A percentile compares a stretch with the other conserved stretches of the same genome.
phyloP scores from a whole-genome alignment of 2,888 invertebrate species.

The Caenorhabditis sp. region DNA sequence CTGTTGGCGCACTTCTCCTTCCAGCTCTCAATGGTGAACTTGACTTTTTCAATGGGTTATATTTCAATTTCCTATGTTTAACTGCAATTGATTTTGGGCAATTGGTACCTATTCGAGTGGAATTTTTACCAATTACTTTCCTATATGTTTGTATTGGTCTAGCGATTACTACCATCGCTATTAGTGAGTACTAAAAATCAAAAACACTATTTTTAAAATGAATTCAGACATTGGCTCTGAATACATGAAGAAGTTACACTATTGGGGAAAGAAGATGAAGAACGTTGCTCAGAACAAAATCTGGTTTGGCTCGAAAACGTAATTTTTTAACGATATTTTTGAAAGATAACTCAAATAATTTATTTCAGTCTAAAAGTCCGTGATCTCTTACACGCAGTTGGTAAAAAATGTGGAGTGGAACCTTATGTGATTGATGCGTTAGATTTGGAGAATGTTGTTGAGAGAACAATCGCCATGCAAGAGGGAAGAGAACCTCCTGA shows the following conservation, averaged over 20 bases:
- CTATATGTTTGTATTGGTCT: conserved; percentile 69
- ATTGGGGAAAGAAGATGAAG: conserved; percentile 68
- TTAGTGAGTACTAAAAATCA: conserved; percentile 38
- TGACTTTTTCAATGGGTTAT: conserved; percentile 69
- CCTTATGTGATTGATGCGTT: conserved; percentile 66
- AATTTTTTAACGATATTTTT: conserved; percentile 5
- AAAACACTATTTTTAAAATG: not conserved
- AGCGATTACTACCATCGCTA: conserved; percentile 70
- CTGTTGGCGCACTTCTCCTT: conserved; percentile 66
- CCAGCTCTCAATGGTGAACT: conserved; percentile 69
- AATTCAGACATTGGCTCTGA: conserved; percentile 66
- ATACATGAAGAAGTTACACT: conserved; percentile 69
- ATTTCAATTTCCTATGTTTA: conserved; percentile 69
- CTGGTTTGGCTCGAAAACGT: conserved; percentile 71
- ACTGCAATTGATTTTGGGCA: conserved; percentile 70
- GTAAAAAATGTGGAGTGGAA: conserved; percentile 69
- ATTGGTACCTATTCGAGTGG: conserved; percentile 65
- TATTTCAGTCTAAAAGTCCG: conserved; percentile 62
- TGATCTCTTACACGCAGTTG: conserved; percentile 69
- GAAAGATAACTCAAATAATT: no score
- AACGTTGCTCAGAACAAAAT: conserved; percentile 67
- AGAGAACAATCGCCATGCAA: conserved; percentile 66
- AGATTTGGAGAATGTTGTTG: conserved; percentile 70
- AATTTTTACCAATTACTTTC: conserved; percentile 68
- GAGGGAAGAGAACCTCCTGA: conserved; percentile 67